phyloP scores from a whole-genome alignment of 2,113 vertebrate genomes.

The Campylomormyrus numenius region DNA sequence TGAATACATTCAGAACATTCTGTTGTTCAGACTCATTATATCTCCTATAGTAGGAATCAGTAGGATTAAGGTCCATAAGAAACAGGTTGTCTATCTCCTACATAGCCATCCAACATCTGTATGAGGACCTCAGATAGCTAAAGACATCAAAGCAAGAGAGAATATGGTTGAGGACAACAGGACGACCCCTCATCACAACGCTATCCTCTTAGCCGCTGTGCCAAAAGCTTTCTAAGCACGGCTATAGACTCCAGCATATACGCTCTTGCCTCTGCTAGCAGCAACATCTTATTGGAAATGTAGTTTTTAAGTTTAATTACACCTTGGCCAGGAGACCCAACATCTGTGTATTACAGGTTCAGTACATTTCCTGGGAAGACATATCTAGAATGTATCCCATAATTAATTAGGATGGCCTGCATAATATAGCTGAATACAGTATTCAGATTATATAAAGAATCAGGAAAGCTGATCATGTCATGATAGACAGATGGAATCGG shows the following conservation, averaged over 20 bases:
- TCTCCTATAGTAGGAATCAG: not conserved
- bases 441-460: not conserved
- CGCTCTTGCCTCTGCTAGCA: not conserved
- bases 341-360: not conserved
- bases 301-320: not conserved
- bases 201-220: not conserved
- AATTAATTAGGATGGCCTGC: not conserved
- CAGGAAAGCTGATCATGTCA: not conserved
- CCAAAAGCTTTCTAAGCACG: not conserved
- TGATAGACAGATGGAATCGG: not conserved
- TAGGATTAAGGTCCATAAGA: not conserved
- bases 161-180: not conserved
- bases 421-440: not conserved
- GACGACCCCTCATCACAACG: not conserved
- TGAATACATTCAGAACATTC: not conserved
- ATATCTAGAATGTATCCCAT: not conserved
- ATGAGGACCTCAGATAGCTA: not conserved
- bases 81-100: not conserved
- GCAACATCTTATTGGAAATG: not conserved
- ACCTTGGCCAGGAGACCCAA: not conserved
- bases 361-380: not conserved
- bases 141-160: not conserved
- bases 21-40: not conserved
- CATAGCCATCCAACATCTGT: not conserved
- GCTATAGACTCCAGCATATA: not conserved